phyloP scores from a whole-genome alignment of 2,797 vertebrate genomes.

The Valencia hispanica region DNA sequence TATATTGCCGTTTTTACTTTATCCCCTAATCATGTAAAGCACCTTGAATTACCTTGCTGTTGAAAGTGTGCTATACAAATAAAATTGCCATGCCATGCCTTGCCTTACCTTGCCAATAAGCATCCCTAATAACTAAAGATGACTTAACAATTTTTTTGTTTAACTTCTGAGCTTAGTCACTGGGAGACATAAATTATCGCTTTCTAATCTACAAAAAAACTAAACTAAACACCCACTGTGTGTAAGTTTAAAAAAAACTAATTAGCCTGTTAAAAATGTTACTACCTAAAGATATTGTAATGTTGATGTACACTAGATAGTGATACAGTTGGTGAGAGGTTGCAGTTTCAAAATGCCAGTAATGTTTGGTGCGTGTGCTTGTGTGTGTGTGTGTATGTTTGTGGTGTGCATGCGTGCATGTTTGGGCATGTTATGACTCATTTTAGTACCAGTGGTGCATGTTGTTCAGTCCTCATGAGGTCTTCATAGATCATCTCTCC shows the following conservation, averaged over 20 bases:
- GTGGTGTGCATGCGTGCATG: too few species aligned
- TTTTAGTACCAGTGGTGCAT: slow-evolving; percentile 78
- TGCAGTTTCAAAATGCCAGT: background rate
- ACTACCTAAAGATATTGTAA: background rate
- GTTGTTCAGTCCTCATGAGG: slow-evolving; percentile 89
- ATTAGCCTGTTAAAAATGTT: background rate
- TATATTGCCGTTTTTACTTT: too few species aligned
- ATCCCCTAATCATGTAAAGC: too few species aligned
- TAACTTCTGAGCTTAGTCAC: too few species aligned
- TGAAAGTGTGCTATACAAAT: too few species aligned
- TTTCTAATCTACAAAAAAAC: background rate
- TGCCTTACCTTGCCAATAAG: too few species aligned
- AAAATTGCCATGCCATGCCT: too few species aligned
- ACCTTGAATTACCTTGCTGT: too few species aligned
- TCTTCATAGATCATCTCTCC: slow-evolving; percentile 95
- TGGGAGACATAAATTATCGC: too few species aligned
- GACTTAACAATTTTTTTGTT: too few species aligned
- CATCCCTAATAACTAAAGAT: too few species aligned
- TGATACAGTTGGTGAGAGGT: background rate
- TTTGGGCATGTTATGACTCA: slow-evolving; percentile 25
- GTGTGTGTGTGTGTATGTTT: slow-evolving; percentile 16
- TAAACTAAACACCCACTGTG: background rate
- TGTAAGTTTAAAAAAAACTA: background rate
- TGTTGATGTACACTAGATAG: background rate
- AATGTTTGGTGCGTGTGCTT: slow-evolving; percentile 5